phyloP scores from a whole-genome alignment of 2,113 vertebrate species.

The Chaetura pelagica region DNA sequence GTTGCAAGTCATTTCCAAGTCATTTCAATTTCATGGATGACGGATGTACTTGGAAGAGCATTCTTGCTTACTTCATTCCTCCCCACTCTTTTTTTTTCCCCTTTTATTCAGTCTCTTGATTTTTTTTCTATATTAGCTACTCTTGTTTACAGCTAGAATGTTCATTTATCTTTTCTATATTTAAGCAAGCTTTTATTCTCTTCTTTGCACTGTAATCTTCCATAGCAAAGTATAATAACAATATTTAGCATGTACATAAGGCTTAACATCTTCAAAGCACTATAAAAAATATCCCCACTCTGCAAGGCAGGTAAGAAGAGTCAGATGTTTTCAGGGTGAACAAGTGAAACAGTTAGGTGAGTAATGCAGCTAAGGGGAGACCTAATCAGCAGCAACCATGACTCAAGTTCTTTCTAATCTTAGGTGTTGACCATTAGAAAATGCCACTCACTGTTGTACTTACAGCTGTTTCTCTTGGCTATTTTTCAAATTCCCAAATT shows the following conservation, averaged over 20 bases:
- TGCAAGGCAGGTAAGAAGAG: background rate
- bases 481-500: background rate
- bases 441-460: background rate
- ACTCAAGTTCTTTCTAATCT: background rate
- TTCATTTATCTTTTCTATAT: conserved; percentile 1
- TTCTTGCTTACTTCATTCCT: background rate
- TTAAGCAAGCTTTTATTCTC: background rate
- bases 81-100: background rate
- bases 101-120: background rate
- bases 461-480: background rate
- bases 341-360: background rate
- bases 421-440: background rate
- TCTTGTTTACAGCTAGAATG: conserved; percentile 15
- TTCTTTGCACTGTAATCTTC: background rate
- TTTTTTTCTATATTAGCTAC: background rate
- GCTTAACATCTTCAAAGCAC: conserved; percentile 5
- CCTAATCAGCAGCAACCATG: background rate
- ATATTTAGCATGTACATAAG: background rate
- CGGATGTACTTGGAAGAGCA: background rate
- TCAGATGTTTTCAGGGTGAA: background rate
- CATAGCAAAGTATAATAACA: background rate
- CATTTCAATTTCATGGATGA: background rate
- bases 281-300: background rate
- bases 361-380: background rate
- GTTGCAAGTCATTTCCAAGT: background rate